phyloP scores from a whole-genome alignment of 2,113 vertebrate genomes.

The Callospermophilus lateralis region DNA sequence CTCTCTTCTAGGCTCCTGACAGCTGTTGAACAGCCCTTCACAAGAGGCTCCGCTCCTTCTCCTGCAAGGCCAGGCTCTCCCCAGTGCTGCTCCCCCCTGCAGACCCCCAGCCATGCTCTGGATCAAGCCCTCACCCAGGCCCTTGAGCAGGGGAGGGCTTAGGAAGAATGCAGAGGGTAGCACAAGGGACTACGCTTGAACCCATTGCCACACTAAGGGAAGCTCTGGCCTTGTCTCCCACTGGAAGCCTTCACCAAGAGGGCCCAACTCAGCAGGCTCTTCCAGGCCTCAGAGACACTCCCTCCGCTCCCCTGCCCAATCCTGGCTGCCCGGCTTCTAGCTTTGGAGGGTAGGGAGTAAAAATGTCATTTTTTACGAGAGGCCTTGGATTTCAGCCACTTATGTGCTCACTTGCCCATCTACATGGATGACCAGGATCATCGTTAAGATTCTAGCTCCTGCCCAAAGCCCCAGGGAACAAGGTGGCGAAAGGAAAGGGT shows the following conservation, averaged over 20 bases:
- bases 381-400: background rate
- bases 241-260: background rate
- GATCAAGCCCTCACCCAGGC: background rate
- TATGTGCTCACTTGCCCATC: background rate
- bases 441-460: background rate
- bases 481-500: background rate
- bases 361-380: background rate
- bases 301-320: background rate
- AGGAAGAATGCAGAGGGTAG: background rate
- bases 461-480: background rate
- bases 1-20: background rate
- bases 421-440: background rate
- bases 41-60: background rate
- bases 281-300: background rate
- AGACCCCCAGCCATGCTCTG: background rate
- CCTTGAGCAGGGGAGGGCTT: background rate
- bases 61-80: background rate
- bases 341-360: background rate
- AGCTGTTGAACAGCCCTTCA: background rate
- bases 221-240: background rate
- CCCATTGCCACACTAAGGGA: background rate
- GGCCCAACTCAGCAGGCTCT: background rate
- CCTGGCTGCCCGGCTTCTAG: background rate
- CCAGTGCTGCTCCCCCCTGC: fast-evolving
- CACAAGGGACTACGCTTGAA: background rate